Conservation (phyloP, 2,888 invertebrate genomes). For the Hirtodrosophila cameraria region DNA sequence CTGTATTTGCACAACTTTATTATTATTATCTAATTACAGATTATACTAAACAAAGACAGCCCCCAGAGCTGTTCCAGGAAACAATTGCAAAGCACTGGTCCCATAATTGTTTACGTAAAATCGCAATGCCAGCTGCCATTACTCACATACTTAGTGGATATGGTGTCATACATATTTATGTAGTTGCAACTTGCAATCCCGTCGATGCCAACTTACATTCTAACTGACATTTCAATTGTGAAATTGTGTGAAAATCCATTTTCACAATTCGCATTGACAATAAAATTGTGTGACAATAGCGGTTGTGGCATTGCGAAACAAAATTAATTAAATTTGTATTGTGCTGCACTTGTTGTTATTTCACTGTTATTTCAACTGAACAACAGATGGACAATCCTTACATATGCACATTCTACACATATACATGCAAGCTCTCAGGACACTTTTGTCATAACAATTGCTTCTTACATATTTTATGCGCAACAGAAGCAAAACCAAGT, state of each 20-base stretch:
- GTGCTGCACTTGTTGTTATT: neutral
- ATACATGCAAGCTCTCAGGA: neutral
- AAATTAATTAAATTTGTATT: constrained; percentile 42
- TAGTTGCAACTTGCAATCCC: neutral
- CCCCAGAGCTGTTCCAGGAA: too few relatives aligned
- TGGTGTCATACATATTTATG: constrained; percentile 31
- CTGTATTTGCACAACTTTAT: too few relatives aligned
- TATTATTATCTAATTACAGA: too few relatives aligned
- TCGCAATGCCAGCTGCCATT: constrained; percentile 7
- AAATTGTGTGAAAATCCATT: constrained; percentile 3
- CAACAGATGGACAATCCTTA: constrained; percentile 14
- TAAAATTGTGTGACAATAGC: neutral
- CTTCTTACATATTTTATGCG: neutral
- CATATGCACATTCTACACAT: neutral
- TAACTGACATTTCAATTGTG: constrained; percentile 24
- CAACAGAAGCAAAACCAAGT: too few relatives aligned
- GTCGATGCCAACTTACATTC: constrained; percentile 3
- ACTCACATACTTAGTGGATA: constrained; percentile 30
- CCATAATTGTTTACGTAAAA: constrained; percentile 25
- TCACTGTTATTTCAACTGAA: neutral
- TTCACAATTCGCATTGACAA: constrained; percentile 8
- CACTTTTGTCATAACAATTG: neutral
- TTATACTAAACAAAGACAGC: too few relatives aligned
- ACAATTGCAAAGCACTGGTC: too few relatives aligned
- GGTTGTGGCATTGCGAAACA: constrained; percentile 13